phyloP scores from a whole-genome alignment of 2,113 vertebrate genomes.

The Corythoichthys intestinalis region DNA sequence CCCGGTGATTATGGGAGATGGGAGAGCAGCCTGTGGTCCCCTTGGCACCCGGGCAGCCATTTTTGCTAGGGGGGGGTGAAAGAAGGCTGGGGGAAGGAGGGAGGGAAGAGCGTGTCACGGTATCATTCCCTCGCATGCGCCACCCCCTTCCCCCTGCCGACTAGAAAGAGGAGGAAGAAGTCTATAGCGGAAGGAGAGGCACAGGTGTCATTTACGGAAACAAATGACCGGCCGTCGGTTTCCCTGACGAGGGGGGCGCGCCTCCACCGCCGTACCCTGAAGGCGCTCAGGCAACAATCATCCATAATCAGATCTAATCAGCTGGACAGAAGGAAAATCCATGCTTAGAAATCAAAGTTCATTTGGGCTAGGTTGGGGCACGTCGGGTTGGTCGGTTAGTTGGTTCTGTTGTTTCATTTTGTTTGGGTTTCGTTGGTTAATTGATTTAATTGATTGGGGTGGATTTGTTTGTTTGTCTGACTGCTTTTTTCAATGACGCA shows the following conservation, averaged over 20 bases:
- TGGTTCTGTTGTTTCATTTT: too few relatives aligned
- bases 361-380: constrained; percentile 2
- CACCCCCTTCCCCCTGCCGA: constrained; percentile 36
- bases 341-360: not conserved
- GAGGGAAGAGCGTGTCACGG: constrained; percentile 64
- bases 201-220: constrained; percentile 78
- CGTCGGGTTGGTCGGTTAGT: too few relatives aligned
- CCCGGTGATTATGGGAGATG: constrained; percentile 93
- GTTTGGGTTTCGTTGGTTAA: too few relatives aligned
- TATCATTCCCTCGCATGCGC: constrained; percentile 69
- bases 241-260: constrained; percentile 59
- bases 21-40: constrained; percentile 85
- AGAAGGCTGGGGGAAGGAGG: constrained; percentile 32
- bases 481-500: too few relatives aligned
- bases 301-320: constrained; percentile 66
- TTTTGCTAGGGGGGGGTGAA: constrained; percentile 60
- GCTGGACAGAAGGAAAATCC: constrained; percentile 55
- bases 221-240: constrained; percentile 59
- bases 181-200: constrained; percentile 70
- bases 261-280: constrained; percentile 53
- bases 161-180: constrained; percentile 61
- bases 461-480: too few relatives aligned
- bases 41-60: constrained; percentile 86
- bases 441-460: too few relatives aligned
- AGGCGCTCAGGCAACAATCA: constrained; percentile 66